Base-by-base conservation (phyloP, 2,113 vertebrate species). In the Eleginops maclovinus region DNA sequence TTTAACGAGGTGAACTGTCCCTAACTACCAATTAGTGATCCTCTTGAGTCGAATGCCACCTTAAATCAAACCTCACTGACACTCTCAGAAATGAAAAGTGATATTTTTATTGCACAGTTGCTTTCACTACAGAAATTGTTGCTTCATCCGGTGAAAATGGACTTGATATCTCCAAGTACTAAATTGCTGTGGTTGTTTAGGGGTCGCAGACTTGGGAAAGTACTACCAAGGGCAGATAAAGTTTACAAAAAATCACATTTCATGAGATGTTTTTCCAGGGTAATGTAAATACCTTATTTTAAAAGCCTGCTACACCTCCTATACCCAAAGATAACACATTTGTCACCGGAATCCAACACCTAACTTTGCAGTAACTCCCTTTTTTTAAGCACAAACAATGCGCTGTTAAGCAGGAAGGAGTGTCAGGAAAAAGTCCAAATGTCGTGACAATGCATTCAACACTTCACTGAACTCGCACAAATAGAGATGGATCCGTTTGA, bases 71-170 rank as follows among this genome's bases (percentile, higher is more conserved):
- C 58, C 15, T 50, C 19, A 55, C 71, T 55, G 17, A 15, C 10
- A 47, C 21, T 36, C 22, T 60, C 5, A 44, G 54, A 11, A 26
- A 58, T 24, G 26, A 36, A 7, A 50, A 17, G 1, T 19, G 26
- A 58, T 44, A 54, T 59, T 66, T 66, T 64, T 1, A 43, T 16
- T 58, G 43, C 58, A 17, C 15, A n/a, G 40, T 54, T 55, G 40
- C 61, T 54, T 14, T 72, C 54, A 54, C 49, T 16, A 55, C 24
- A 40, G 61, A 47, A 71, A 47, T 9, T 51, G 41, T 46, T 62
- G 43, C 72, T 56, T 68, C 49, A 70, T 55, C 41, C 56, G 22
- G 10, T 3, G 22, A 26, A 28, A 63, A 54, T 22, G 28, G 7
- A 24, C 36, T 31, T 64, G 17, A 41, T 11, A 53, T 21, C 56